Evolutionary conservation across 2,113 vertebrate species (phyloP), one percentile per base, ranked within the genome.

Genomic region (Ornithorhynchus anatinus): DNA sequence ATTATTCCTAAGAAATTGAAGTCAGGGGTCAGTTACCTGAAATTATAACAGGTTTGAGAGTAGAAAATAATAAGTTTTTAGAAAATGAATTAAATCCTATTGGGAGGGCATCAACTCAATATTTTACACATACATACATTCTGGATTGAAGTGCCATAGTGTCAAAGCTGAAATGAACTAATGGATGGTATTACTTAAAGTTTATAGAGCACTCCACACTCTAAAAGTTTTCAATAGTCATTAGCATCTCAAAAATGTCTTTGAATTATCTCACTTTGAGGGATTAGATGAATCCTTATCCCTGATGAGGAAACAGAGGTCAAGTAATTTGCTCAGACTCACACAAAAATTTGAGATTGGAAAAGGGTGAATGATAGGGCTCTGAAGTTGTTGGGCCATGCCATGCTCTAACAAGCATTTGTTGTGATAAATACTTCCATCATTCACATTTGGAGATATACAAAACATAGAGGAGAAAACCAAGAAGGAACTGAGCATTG

Each of bases 1-100:
- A 39, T 63, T 72, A 84, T 71, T 77, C 16, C 25, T 59, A 75
- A 64, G 45, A 78, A 78, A 74, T 25, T 73, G 6, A 19, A 80
- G 58, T 15, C 33, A 68, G 68, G 48, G 43, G 42, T 64, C 39
- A 79, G 7, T 72, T 75, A 67, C 53, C 37, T 61, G 27, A 64
- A 69, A 57, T 10, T 51, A 72, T 77, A 40, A 25, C 12, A 52
- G 0, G 1, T 19, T 23, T 23, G 76, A 69, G 5, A 37, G 4
- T 35, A 69, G 0, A 19, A 72, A 67, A 70, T 52, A 1, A 22
- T 52, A 1, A 22, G 5, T 4, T 38, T 69, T 35, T 15, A 8
- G 56, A 74, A 75, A 29, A 25, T 5, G 19, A 25, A 36, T 50
- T 27, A 75, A 70, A 40, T 17, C 14, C 56, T 14, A 48, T 3